phyloP scores from a whole-genome alignment of 1,140 invertebrate genomes.

The Vollenhovia emeryi region DNA sequence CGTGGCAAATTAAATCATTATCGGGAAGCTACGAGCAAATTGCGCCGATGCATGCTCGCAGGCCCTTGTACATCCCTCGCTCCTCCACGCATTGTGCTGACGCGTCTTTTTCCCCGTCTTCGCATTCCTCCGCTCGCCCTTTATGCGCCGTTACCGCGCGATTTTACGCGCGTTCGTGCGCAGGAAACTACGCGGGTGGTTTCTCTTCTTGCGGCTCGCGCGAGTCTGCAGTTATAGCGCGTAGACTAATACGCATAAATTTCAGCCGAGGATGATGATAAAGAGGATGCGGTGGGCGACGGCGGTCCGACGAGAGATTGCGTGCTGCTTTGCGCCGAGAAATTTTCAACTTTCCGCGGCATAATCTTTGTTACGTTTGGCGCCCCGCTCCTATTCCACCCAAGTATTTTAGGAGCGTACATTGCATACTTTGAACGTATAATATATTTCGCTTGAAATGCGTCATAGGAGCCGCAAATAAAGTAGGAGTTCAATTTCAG shows the following conservation, averaged over 20 bases:
- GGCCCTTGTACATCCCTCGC: slow-evolving; percentile 6
- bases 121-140: slow-evolving; percentile 11
- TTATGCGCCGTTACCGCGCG: slow-evolving; percentile 21
- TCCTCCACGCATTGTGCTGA: slow-evolving; percentile 43
- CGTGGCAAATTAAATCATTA: slow-evolving; percentile 81
- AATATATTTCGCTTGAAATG: background rate
- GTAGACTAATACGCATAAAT: slow-evolving; percentile 65
- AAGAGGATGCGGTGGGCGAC: slow-evolving; percentile 14
- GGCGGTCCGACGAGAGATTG: slow-evolving; percentile 1
- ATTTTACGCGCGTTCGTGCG: slow-evolving; percentile 20
- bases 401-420: slow-evolving; percentile 16
- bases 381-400: background rate
- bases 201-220: slow-evolving; percentile 33
- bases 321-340: slow-evolving; percentile 3
- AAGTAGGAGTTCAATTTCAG: background rate
- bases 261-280: slow-evolving; percentile 43
- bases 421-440: background rate
- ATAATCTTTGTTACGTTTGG: slow-evolving; percentile 21
- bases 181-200: slow-evolving; percentile 24
- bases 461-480: background rate
- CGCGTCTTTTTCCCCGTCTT: background rate
- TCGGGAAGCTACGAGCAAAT: slow-evolving; percentile 80
- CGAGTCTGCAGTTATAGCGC: slow-evolving; percentile 40
- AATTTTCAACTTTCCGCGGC: slow-evolving; percentile 50
- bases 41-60: slow-evolving; percentile 72